Evolutionary conservation across 2,888 invertebrate genomes (phyloP).

Genomic region (Drosophila hamatofila): DNA sequence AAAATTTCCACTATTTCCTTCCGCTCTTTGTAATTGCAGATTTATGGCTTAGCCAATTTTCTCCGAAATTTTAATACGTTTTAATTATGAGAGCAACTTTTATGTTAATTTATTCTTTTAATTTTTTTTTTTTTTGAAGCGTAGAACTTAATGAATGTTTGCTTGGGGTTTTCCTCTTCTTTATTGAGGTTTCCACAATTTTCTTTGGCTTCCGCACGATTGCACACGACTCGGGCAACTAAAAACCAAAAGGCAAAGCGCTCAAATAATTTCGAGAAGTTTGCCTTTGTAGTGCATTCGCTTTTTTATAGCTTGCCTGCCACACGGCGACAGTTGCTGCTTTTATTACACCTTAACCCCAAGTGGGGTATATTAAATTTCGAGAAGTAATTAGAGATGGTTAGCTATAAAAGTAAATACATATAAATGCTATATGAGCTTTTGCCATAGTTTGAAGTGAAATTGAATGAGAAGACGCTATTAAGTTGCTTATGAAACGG

Average conservation of each 20-base stretch:
- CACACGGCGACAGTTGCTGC: slow-evolving; percentile 23
- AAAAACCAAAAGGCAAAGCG: slow-evolving; percentile 54
- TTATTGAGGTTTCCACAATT: slow-evolving; percentile 31
- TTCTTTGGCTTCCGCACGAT: slow-evolving; percentile 69
- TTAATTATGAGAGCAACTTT: slow-evolving; percentile 23
- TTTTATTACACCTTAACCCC: neutral
- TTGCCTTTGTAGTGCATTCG: slow-evolving; percentile 67
- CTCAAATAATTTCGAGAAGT: slow-evolving; percentile 75
- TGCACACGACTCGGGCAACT: slow-evolving; percentile 71
- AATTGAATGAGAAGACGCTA: too few relatives aligned
- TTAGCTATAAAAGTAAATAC: neutral
- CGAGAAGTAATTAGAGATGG: neutral
- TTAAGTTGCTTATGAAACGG: too few relatives aligned
- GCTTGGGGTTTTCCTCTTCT: neutral
- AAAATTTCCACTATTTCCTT: slow-evolving; percentile 4
- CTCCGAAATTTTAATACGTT: neutral
- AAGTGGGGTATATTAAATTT: slow-evolving; percentile 22
- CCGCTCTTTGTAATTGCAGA: neutral
- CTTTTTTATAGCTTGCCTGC: slow-evolving; percentile 60
- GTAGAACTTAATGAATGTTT: slow-evolving; percentile 14
- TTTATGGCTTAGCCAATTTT: neutral
- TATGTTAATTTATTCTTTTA: neutral
- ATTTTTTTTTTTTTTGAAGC: neutral
- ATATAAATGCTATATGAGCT: neutral
- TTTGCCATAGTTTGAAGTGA: too few relatives aligned